Percentiles rank a stretch among this genome's conserved stretches.
Conservation (phyloP, 2,888 invertebrate genomes). For the Trachelus troglodyta region DNA sequence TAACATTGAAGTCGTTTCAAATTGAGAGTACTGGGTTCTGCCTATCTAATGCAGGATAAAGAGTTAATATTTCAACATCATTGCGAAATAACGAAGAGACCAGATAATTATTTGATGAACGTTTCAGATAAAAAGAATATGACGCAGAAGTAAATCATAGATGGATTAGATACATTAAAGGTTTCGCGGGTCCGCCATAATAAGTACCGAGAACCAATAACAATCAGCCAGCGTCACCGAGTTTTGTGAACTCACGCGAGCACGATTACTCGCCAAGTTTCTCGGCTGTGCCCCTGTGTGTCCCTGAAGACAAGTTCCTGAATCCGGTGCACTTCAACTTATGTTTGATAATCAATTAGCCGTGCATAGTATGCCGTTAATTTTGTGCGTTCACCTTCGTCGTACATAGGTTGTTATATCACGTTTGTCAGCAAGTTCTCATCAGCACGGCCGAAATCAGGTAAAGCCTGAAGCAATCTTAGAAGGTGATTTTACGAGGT, state of each 20-base stretch:
- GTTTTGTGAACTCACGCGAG: not conserved
- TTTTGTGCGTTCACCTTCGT: not conserved
- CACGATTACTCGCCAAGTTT: not conserved
- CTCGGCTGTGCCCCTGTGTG: not conserved
- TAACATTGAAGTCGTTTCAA: not conserved
- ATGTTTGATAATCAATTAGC: not conserved
- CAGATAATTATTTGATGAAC: not conserved
- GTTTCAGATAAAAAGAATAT: not conserved
- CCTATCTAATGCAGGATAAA: not conserved
- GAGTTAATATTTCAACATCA: not conserved
- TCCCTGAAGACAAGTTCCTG: not conserved
- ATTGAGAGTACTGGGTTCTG: not conserved
- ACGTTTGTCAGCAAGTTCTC: not conserved
- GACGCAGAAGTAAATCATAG: not conserved
- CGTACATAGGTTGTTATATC: not conserved
- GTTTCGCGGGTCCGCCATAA: not conserved
- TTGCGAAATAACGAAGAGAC: not conserved
- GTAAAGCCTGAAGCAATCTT: not conserved
- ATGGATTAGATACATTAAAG: not conserved
- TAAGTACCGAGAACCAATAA: not conserved
- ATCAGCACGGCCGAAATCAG: not conserved
- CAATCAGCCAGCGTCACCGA: constrained; percentile 1
- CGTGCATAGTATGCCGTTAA: not conserved
- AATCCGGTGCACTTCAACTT: not conserved
- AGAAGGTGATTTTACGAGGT: not conserved